A percentile compares a stretch with the other conserved stretches of the same genome.
phyloP scores from a whole-genome alignment of 1,140 invertebrate species.

The Drosophila takahashii region DNA sequence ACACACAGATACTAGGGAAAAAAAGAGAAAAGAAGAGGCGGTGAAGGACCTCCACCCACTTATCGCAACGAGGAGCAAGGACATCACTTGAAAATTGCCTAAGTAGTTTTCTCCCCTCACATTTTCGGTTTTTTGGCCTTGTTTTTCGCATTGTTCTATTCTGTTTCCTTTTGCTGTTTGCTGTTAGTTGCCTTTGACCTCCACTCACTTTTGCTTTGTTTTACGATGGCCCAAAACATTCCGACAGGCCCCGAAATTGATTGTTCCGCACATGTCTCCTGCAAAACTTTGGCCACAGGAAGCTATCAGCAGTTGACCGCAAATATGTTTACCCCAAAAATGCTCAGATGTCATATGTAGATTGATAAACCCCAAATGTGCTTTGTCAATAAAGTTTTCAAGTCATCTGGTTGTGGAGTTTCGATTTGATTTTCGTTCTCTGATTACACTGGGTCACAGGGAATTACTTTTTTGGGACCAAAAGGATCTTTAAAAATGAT shows the following conservation, averaged over 20 bases:
- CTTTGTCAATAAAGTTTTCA: constrained; percentile 41
- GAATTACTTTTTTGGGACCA: not conserved
- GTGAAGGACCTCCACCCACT: constrained; percentile 44
- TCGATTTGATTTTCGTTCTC: not conserved
- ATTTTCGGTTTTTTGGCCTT: constrained; percentile 7
- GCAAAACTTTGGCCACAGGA: constrained; percentile 58
- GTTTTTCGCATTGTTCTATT: constrained; percentile 34
- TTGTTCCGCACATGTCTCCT: constrained; percentile 40
- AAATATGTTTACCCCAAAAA: constrained; percentile 66
- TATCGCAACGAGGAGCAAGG: constrained; percentile 56
- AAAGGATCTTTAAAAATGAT: no score
- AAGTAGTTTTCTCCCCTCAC: constrained; percentile 64
- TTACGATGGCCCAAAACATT: constrained; percentile 44
- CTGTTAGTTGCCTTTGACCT: constrained; percentile 22
- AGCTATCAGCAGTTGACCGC: constrained; percentile 69
- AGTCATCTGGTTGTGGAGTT: constrained; percentile 26
- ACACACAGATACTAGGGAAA: constrained; percentile 10
- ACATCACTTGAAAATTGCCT: constrained; percentile 83
- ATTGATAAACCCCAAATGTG: constrained; percentile 42
- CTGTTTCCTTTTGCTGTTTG: constrained; percentile 20
- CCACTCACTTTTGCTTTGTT: constrained; percentile 28
- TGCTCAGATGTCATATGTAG: constrained; percentile 46
- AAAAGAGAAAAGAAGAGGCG: not conserved
- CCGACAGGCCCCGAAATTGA: constrained; percentile 40
- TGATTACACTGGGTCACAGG: not conserved